Percentiles rank a stretch among this genome's conserved stretches.
Evolutionary conservation across 1,140 invertebrate species (phyloP).

Genomic region (Phortica variegata): DNA sequence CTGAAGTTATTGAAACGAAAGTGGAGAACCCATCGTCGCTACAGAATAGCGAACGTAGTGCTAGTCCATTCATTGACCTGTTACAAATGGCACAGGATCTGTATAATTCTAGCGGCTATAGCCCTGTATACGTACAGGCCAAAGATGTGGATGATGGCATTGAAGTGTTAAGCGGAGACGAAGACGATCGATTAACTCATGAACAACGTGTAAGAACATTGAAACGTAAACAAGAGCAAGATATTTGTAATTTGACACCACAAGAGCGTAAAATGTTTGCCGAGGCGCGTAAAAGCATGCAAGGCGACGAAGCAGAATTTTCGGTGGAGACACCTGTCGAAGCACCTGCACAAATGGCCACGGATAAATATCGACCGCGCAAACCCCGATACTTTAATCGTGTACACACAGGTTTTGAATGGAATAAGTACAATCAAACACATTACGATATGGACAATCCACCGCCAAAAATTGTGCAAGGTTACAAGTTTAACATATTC

Average conservation of each 20-base stretch:
- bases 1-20: constrained; percentile 10
- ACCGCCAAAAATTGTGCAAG: constrained; percentile 99
- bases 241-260: constrained; percentile 32
- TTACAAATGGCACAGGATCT: constrained; percentile 59
- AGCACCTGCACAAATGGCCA: constrained; percentile 91
- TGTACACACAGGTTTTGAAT: constrained; percentile 95
- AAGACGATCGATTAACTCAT: constrained; percentile 46
- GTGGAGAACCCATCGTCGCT: constrained; percentile 48
- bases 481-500: constrained; percentile 99
- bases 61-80: constrained; percentile 63
- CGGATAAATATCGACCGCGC: constrained; percentile 95
- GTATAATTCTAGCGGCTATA: constrained; percentile 81
- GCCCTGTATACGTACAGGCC: constrained; percentile 71
- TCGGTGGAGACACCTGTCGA: constrained; percentile 86
- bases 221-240: constrained; percentile 6
- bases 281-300: constrained; percentile 88
- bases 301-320: constrained; percentile 86
- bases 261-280: constrained; percentile 68
- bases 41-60: constrained; percentile 49
- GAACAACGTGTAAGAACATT: constrained; percentile 58
- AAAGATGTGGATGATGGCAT: constrained; percentile 80
- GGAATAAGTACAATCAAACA: constrained; percentile 99
- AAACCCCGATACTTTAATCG: constrained; percentile 98
- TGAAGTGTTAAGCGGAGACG: constrained; percentile 74
- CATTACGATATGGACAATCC: constrained; percentile 99